Evolutionary conservation across 1,140 invertebrate species (phyloP).

Genomic region (Sesamia nonagrioides): DNA sequence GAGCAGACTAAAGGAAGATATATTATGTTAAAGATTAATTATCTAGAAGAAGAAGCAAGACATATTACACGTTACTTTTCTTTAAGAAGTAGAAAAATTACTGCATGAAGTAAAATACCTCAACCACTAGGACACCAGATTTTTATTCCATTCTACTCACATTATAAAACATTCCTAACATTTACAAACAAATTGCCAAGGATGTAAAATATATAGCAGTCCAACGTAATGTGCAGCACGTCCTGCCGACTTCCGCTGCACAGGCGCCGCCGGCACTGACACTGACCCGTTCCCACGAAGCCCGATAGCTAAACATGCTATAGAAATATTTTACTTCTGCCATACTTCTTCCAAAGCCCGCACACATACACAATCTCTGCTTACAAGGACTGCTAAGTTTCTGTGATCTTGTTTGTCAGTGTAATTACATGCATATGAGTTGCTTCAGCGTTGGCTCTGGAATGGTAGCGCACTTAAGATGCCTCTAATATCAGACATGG

Average conservation of each 20-base stretch:
- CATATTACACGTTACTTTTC: neutral
- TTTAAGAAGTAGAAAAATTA: neutral
- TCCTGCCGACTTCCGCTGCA: conserved; percentile 62
- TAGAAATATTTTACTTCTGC: conserved; percentile 13
- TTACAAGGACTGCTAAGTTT: neutral
- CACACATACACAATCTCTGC: neutral
- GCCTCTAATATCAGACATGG: neutral
- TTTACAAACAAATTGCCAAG: conserved; percentile 34
- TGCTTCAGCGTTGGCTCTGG: neutral
- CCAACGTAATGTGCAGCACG: conserved; percentile 55
- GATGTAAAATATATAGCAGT: conserved; percentile 34
- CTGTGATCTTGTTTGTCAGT: too few species aligned
- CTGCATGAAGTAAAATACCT: neutral
- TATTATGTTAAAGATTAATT: neutral
- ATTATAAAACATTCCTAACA: conserved; percentile 14
- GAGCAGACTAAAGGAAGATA: neutral
- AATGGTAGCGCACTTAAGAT: neutral
- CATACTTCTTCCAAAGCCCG: neutral
- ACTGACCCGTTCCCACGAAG: conserved; percentile 63
- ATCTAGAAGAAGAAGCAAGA: neutral
- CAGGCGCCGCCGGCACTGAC: conserved; percentile 60
- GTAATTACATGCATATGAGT: neutral
- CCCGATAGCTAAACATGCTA: conserved; percentile 24
- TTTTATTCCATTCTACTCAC: neutral
- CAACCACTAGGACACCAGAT: neutral